Conservation (phyloP, 2,888 invertebrate species). For the Sinotaia quadrata region DNA sequence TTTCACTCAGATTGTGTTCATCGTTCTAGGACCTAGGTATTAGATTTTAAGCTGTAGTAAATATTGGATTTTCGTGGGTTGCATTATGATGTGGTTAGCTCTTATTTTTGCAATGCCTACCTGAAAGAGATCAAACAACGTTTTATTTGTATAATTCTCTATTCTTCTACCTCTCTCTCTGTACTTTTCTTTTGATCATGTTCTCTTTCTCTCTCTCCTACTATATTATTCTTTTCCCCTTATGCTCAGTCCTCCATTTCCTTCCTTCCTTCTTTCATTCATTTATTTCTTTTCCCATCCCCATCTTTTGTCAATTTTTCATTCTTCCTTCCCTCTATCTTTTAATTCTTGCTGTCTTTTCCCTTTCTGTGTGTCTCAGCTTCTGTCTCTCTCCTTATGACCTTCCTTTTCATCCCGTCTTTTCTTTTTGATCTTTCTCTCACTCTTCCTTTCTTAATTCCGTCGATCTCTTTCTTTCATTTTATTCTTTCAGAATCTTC, state of each 20-base stretch:
- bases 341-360: neutral
- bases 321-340: neutral
- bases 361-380: neutral
- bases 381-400: neutral
- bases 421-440: neutral
- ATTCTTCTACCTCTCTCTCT: too few species aligned
- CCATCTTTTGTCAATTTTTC: neutral
- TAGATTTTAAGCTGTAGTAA: too few species aligned
- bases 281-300: neutral
- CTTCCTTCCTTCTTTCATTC: conserved; percentile 1
- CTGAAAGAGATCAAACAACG: too few species aligned
- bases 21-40: too few species aligned
- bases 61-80: too few species aligned
- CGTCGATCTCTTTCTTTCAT: neutral
- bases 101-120: too few species aligned
- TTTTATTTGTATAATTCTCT: too few species aligned
- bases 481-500: too few species aligned
- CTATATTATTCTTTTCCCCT: neutral
- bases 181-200: too few species aligned
- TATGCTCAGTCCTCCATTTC: neutral
- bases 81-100: too few species aligned
- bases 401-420: neutral
- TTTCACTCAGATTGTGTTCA: too few species aligned
- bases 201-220: too few species aligned
- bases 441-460: neutral